Evolutionary conservation across 2,797 vertebrate species (phyloP).

Genomic region (Falco berigora): DNA sequence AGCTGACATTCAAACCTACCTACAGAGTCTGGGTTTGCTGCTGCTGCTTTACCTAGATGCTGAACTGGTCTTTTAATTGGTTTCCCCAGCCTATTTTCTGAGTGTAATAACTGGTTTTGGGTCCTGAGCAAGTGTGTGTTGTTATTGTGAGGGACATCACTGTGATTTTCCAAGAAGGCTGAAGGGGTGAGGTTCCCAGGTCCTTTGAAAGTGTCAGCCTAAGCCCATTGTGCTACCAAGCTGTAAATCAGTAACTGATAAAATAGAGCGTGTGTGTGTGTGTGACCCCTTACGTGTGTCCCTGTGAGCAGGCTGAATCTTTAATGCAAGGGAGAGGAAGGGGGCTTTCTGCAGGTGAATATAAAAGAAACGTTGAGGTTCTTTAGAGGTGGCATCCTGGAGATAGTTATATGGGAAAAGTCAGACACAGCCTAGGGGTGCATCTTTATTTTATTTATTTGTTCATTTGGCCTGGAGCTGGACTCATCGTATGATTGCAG

Average conservation of each 20-base stretch:
- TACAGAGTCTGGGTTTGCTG: background rate
- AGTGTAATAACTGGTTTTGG: background rate
- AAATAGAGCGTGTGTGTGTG: background rate
- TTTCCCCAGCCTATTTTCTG: background rate
- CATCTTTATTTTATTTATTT: slow-evolving; percentile 64
- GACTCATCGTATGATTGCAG: background rate
- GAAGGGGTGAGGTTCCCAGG: slow-evolving; percentile 27
- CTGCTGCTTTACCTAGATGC: slow-evolving; percentile 2
- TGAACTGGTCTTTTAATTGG: slow-evolving; percentile 44
- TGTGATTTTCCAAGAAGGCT: slow-evolving; percentile 17
- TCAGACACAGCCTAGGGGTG: slow-evolving; percentile 59
- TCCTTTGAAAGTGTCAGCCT: slow-evolving; percentile 32
- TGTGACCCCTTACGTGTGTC: background rate
- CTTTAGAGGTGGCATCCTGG: slow-evolving; percentile 49
- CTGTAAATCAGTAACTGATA: slow-evolving; percentile 27
- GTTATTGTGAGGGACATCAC: background rate
- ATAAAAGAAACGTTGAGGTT: slow-evolving; percentile 25
- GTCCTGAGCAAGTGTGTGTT: background rate
- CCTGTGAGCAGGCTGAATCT: slow-evolving; percentile 26
- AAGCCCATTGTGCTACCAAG: slow-evolving; percentile 14
- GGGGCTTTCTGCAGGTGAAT: slow-evolving; percentile 40
- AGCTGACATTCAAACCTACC: background rate
- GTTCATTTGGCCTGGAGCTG: slow-evolving; percentile 58
- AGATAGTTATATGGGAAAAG: slow-evolving; percentile 40
- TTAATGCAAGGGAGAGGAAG: slow-evolving; percentile 46